phyloP scores from a whole-genome alignment of 2,113 vertebrate species.

The Candoia aspera region DNA sequence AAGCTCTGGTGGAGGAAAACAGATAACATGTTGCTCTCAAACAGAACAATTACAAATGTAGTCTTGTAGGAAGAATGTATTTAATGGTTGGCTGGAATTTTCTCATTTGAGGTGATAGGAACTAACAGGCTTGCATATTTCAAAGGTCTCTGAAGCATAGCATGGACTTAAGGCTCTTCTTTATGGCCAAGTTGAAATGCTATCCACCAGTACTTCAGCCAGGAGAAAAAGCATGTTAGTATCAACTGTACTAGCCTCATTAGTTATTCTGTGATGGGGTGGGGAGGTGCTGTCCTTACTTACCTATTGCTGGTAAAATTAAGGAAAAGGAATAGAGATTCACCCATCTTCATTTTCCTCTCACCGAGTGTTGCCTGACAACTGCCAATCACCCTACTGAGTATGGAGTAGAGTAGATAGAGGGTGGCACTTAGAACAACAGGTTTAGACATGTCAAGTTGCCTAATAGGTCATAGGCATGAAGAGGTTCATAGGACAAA shows the following conservation, averaged over 20 bases:
- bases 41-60: constrained; percentile 56
- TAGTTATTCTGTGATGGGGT: background rate
- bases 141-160: constrained; percentile 53
- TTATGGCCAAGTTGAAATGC: background rate
- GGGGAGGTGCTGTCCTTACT: background rate
- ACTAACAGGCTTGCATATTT: constrained; percentile 51
- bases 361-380: background rate
- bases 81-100: constrained; percentile 63
- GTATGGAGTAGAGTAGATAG: no score
- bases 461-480: no score
- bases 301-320: background rate
- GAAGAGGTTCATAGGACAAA: no score
- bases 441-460: no score
- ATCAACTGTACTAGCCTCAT: background rate
- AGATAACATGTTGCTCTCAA: constrained; percentile 43
- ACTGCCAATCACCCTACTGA: no score
- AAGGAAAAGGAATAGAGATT: background rate
- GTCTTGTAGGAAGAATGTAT: constrained; percentile 62
- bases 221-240: background rate
- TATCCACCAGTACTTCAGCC: background rate
- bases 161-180: constrained; percentile 20
- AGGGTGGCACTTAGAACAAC: no score
- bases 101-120: constrained; percentile 56
- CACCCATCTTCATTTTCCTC: background rate
- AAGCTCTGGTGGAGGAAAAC: constrained; percentile 43